These are phyloP conservation scores for Bergia puertoricense DNA, from an alignment of 92 coral and sea anemone species.

Conservation along the genomic window DNA sequence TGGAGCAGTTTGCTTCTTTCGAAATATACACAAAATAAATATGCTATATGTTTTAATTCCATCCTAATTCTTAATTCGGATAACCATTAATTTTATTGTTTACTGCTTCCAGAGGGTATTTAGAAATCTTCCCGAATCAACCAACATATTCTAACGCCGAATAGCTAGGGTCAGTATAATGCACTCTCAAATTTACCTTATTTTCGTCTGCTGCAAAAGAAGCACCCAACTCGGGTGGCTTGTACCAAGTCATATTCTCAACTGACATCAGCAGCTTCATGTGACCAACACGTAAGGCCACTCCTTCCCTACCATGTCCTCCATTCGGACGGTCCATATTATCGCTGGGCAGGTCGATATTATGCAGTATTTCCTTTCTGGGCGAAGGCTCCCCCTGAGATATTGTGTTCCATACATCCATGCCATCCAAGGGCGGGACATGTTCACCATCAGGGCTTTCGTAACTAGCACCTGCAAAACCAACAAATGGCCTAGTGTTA, in stretches of 20 bases:
- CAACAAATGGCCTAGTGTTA: background rate
- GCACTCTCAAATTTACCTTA: background rate
- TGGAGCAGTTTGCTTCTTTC: no score
- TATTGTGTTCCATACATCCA: constrained; percentile 72
- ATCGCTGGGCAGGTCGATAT: constrained; percentile 56
- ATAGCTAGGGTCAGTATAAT: no score
- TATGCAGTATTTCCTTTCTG: constrained; percentile 77
- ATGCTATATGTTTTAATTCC: no score
- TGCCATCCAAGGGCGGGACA: constrained; percentile 63
- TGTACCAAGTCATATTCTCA: constrained; percentile 64
- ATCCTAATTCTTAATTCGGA: no score
- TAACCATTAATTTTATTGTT: no score
- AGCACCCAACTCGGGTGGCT: constrained; percentile 66
- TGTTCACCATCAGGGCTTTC: background rate
- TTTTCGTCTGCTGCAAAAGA: background rate
- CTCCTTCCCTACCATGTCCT: constrained; percentile 39
- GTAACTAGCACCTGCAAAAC: background rate
- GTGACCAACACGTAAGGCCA: constrained; percentile 64
- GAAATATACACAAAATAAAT: no score
- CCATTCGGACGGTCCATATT: background rate
- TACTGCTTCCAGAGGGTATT: no score
- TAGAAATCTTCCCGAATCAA: no score
- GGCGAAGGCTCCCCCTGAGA: constrained; percentile 76
- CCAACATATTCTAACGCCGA: no score
- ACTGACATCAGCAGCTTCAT: constrained; percentile 77